Base-by-base conservation (phyloP, 1,140 invertebrate species). In the Heterodera schachtii region DNA sequence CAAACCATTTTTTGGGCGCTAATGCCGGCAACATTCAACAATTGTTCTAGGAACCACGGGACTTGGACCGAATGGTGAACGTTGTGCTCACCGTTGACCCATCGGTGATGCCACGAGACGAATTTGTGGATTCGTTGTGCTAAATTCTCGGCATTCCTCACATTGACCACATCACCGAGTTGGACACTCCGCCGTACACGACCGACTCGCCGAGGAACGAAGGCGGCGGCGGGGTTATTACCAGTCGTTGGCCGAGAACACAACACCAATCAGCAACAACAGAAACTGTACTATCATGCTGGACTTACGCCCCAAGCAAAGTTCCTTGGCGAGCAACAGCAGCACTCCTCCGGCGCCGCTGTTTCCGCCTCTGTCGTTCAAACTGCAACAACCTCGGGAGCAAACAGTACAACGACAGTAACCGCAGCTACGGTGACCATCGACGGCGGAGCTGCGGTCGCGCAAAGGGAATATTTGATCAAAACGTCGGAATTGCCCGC, bases 401-500 rank as follows among this genome's bases (percentile, higher is more conserved):
- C 7, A 49, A 31, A 49, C 11, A 44, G 73, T 41, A 70, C 64
- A 78, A 43, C 43, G 4, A 31, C 67, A 13, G 47, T n/a, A n/a
- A n/a, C n/a, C n/a, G n/a, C n/a, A n/a, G n/a, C n/a, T n/a, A n/a
- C 43, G 11, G n/a, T 78, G 9, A 13, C 31, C 11, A 9, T 46
- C 11, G 8, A 41, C 47, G 44, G 6, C 4, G 76, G 49, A 71
- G 49, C 19, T n/a, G 49, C 46, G 31, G 66, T 31, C 21, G 21
- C 44, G 19, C 76, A 52, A 6, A 43, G 76, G 44, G 76, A 84
- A 66, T 49, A 81, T 41, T 19, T 43, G 5, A 31, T 84, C 41
- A 66, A 73, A 21, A 73, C 79, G 46, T 95, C 93, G 93, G 90
- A 91, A 75, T 69, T 82, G 41, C 60, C 81, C 16, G 73, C 82